Evolutionary conservation across 2,113 vertebrate species (phyloP), one percentile per base, ranked within the genome.

Genomic region (Alligator mississippiensis): DNA sequence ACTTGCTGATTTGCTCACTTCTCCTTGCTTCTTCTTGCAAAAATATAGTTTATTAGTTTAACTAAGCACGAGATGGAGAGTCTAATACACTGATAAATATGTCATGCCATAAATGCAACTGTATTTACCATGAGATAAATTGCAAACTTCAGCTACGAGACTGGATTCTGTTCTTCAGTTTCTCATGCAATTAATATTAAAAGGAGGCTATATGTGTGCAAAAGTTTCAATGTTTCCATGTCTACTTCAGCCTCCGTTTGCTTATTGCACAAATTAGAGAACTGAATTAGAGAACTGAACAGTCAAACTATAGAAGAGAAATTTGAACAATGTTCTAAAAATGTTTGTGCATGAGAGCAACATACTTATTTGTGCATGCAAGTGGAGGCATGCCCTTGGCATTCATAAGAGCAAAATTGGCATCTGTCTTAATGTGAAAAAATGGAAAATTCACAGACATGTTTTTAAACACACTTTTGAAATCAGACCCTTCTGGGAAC

Each of bases 1-100:
- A 15, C 98, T 99, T 78, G 98, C 99, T 3, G 99, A 98, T 97
- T 99, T 99, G 98, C 99, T 99, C 92, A 98, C 98, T 98, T 99
- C 99, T 68, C 98, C 98, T 97, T 98, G 99, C 89, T 99, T 99
- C 99, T 99, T 98, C 97, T 98, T 97, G 88, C 92, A 84, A 92
- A 98, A 97, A 97, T 3, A 94, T 0, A 96, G 84, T 95, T 78
- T 86, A 88, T 97, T 93, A 96, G 94, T 97, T 76, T 87, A 94
- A 77, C 83, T 17, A 11, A 90, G 34, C 70, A 57, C 85, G 27
- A 87, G 75, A 88, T 77, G 70, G 87, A 75, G 87, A 16, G 17
- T 88, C 92, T 54, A 89, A 84, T 91, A 80, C 89, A 85, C 18
- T 6, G 21, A 61, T 16, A 77, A 90, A 91, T n/a, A 82, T 13